Percentiles rank a stretch among this genome's conserved stretches.
These are phyloP conservation scores for Nesogale talazaci DNA, from an alignment of 2,113 vertebrate species.

Conservation along the genomic window DNA sequence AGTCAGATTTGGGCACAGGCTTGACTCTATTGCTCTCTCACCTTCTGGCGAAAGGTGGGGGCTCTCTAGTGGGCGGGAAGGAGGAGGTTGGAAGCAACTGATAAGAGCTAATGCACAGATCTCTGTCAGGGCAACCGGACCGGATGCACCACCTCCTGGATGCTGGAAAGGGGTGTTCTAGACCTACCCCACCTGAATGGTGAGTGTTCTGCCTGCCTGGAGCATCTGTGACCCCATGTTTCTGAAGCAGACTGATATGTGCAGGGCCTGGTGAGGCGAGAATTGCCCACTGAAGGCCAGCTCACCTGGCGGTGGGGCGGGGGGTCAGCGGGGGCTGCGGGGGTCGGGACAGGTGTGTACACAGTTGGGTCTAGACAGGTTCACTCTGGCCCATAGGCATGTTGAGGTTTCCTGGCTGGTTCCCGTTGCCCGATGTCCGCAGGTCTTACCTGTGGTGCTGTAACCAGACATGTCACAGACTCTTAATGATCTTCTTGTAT, in stretches of 20 bases:
- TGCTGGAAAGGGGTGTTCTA: not conserved
- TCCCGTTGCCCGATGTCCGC: no score
- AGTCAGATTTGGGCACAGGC: not conserved
- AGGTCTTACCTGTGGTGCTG: no score
- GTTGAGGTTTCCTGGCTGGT: no score
- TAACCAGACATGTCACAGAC: no score
- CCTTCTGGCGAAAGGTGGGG: not conserved
- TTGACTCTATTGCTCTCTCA: not conserved
- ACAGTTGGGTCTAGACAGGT: not conserved
- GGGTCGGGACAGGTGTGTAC: rapidly evolving
- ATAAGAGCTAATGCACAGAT: not conserved
- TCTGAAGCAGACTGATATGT: not conserved
- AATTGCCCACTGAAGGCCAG: not conserved
- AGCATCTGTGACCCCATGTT: not conserved
- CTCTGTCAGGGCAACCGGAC: not conserved
- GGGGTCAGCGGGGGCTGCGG: rapidly evolving
- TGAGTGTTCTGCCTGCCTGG: not conserved
- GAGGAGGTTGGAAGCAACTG: not conserved
- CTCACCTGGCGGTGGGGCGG: no score
- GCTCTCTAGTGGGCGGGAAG: no score
- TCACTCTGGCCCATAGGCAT: rapidly evolving
- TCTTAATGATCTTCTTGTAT: not conserved
- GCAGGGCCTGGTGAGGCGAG: not conserved
- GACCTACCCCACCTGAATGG: rapidly evolving
- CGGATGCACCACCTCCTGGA: not conserved